Conservation (phyloP, 2,113 vertebrate species). For the Pelecanus crispus region DNA sequence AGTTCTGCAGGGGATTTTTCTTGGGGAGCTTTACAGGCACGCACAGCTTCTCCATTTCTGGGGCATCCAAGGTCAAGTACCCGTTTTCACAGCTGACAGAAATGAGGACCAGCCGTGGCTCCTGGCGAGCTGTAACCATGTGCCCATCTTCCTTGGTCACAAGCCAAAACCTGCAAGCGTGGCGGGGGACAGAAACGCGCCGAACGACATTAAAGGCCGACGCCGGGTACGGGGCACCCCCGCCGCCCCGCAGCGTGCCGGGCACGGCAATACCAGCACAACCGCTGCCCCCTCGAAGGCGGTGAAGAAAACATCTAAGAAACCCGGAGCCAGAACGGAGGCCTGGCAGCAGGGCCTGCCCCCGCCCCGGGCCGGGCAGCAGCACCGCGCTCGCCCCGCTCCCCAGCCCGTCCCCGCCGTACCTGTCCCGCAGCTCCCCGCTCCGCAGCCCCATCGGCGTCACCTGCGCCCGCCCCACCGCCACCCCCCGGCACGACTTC, state of each 20-base stretch:
- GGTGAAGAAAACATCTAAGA: accelerated
- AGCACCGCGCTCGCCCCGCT: neutral
- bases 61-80: slow-evolving; percentile 71
- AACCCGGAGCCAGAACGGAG: no score
- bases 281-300: neutral
- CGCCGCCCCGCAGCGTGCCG: accelerated
- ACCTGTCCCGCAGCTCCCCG: slow-evolving; percentile 86
- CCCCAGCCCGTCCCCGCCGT: neutral
- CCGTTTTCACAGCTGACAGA: slow-evolving; percentile 63
- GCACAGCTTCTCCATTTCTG: slow-evolving; percentile 74
- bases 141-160: slow-evolving; percentile 84
- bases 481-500: slow-evolving; percentile 84
- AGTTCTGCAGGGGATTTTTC: slow-evolving; percentile 60
- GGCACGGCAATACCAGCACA: neutral
- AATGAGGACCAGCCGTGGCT: slow-evolving; percentile 85
- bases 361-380: neutral
- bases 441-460: slow-evolving; percentile 76
- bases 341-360: neutral
- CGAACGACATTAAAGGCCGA: no score
- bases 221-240: accelerated
- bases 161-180: slow-evolving; percentile 83
- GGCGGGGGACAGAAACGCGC: neutral
- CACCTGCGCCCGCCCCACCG: slow-evolving; percentile 74
- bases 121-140: slow-evolving; percentile 87
- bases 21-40: slow-evolving; percentile 70